Base-by-base conservation (phyloP, 2,113 vertebrate genomes). In the Marcusenius ussheri region DNA sequence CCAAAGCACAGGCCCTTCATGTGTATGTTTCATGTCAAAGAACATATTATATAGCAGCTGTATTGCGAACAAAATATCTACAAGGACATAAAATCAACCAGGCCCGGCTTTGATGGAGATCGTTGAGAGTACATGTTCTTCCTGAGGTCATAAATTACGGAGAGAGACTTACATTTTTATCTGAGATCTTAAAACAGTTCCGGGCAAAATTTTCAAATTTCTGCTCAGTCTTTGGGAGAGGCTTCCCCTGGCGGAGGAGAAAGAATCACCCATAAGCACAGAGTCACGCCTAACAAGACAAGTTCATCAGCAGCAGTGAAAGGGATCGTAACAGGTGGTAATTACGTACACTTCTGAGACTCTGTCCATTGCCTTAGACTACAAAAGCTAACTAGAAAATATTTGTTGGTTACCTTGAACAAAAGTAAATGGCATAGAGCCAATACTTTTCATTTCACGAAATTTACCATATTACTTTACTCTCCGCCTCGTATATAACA, bases 121-220 rank as follows among this genome's bases (percentile, higher is more conserved):
- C 74, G 5, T 19, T 39, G 35, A 80, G 17, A 42, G 17, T 80
- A 42, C n/a, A 49, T 19, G 42, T 47, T 85, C 42, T 49, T 45
- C 45, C 46, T 9, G 45, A 47, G 2, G 83, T 49, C 21, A 9
- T 24, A 66, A 80, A 9, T 9, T n/a, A 86, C 13, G 9, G 0
- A 24, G 24, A 0, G 15, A 83, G 89, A 93, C 95, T 94, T 92
- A 96, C 96, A 66, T 94, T 93, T 94, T 95, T 95, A 92, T 96
- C 96, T 0, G 91, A 88, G 89, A 96, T 93, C 92, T 93, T 96
- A 89, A 94, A 96, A 88, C 92, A 62, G 89, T 89, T 94, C 91
- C 10, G 95, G 89, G 95, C 94, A 50, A 91, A 96, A 85, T 96
- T 96, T 91, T 96, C 96, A 93, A 96, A 95, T 92, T 96, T 96